A percentile compares a stretch with the other conserved stretches of the same genome.
Conservation (phyloP, 2,888 invertebrate genomes). For the Deilephila elpenor region DNA sequence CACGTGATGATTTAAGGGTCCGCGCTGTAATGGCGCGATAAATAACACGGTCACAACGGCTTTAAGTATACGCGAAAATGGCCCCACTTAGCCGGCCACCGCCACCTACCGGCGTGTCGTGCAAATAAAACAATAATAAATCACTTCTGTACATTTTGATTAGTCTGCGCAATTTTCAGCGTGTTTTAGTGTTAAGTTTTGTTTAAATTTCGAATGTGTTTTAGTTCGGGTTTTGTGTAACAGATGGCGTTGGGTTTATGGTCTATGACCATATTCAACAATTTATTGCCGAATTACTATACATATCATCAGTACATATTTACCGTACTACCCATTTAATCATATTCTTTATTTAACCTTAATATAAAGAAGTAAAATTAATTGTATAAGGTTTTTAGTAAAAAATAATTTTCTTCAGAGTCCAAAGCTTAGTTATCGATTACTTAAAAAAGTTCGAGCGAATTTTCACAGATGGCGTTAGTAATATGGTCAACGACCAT, state of each 20-base stretch:
- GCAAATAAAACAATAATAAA: conserved; percentile 61
- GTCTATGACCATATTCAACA: conserved; percentile 48
- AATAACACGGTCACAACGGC: conserved; percentile 76
- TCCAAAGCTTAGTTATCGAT: background rate
- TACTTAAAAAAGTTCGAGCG: background rate
- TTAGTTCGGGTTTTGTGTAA: conserved; percentile 6
- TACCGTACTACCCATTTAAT: background rate
- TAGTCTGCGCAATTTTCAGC: conserved; percentile 23
- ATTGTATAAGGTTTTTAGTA: too few species aligned
- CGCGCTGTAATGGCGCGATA: conserved; percentile 83
- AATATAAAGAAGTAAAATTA: background rate
- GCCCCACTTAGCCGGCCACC: conserved; percentile 70
- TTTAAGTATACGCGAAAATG: conserved; percentile 72
- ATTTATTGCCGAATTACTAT: background rate
- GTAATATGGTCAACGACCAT: conserved; percentile 48
- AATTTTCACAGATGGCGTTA: conserved; percentile 38
- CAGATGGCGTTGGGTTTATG: conserved; percentile 57
- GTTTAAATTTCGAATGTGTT: conserved; percentile 19
- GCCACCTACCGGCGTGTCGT: conserved; percentile 66
- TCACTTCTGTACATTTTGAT: conserved; percentile 58
- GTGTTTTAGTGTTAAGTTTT: conserved; percentile 21
- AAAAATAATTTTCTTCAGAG: background rate
- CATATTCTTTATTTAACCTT: background rate
- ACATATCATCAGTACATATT: background rate
- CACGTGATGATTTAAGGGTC: conserved; percentile 83